Evolutionary conservation across 2,888 invertebrate genomes (phyloP), one percentile per base, ranked within the genome.

Genomic region (Idaea aversata): DNA sequence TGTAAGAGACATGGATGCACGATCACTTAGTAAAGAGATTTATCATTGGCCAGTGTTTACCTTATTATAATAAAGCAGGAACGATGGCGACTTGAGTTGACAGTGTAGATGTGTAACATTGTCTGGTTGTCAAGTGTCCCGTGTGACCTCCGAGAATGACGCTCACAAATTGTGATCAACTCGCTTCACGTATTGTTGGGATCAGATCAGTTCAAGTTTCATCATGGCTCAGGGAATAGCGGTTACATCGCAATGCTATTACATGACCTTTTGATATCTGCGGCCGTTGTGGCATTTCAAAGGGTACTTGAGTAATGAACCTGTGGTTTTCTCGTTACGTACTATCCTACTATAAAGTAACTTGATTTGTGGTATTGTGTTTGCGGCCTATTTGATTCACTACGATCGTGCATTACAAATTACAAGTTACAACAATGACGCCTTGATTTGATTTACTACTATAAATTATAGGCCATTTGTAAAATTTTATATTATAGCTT

Each of bases 251-350:
- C 74, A 72, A 74, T 68, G 74, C 75, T 74, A 76, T 80, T 76
- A 77, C 71, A 75, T 75, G 78, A 77, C 77, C 78, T 81, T 79
- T 79, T 62, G 76, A 77, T 77, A 78, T 78, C 76, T 76, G 71
- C 72, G 74, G 77, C 71, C 72, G 73, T 74, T 71, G 74, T 74
- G 76, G 70, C 75, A 74, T 73, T 72, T 70, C 68, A 69, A 73
- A 72, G 72, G 72, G 72, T 70, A 72, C 68, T 69, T 73, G 76
- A 72, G 70, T 81, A 77, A 81, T 81, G 78, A 79, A 76, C 75
- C 74, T 77, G 79, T 72, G 78, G 76, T 78, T 74, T 72, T 70
- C 75, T 75, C 75, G 25, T 25, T 25, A 25, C 25, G 47, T 47
- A 47, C 47, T 47, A 47, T 13, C 25, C 74, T 74, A 74, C 78